These are phyloP conservation scores for Ceuthmochares aereus DNA, from an alignment of 2,113 vertebrate genomes.

Conservation along the genomic window DNA sequence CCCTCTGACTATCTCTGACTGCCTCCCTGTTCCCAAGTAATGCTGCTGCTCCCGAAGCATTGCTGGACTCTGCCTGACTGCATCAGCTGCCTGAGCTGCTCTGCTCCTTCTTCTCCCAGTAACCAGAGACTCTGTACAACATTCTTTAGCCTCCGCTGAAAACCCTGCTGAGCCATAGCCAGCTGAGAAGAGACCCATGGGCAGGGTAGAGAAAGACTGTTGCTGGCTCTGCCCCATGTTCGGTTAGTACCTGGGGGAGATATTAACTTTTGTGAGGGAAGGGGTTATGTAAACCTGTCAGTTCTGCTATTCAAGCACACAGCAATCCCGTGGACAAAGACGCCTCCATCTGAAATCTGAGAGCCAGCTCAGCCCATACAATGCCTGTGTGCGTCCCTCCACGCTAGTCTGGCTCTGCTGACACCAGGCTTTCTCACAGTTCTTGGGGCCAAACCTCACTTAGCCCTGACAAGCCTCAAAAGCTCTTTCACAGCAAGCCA, in stretches of 20 bases:
- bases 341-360: neutral
- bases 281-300: neutral
- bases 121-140: neutral
- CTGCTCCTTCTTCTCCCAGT: neutral
- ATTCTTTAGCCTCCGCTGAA: neutral
- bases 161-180: neutral
- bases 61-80: neutral
- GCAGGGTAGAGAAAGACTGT: neutral
- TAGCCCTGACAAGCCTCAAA: neutral
- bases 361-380: neutral
- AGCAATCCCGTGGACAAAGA: neutral
- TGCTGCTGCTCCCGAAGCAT: neutral
- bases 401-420: accelerated
- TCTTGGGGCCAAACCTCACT: neutral
- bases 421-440: neutral
- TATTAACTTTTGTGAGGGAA: neutral
- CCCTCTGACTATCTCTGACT: neutral
- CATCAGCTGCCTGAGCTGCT: neutral
- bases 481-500: constrained; percentile 13
- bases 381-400: neutral
- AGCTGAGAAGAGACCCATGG: neutral
- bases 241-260: neutral
- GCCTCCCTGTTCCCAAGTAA: neutral
- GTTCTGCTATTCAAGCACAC: neutral
- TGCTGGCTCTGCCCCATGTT: neutral